Base-by-base conservation (phyloP, 1,140 invertebrate genomes). In the Octopus bimaculoides region DNA sequence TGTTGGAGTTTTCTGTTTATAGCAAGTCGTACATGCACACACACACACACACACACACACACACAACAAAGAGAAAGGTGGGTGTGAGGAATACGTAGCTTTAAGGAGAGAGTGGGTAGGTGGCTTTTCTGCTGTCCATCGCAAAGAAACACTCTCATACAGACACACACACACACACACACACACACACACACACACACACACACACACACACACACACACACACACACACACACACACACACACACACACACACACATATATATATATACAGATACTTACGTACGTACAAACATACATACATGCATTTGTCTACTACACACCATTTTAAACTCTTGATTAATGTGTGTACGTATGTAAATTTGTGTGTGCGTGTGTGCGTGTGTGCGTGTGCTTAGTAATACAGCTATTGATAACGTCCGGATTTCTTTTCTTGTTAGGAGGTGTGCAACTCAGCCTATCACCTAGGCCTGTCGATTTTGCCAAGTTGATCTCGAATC, bases 171-270 rank as follows among this genome's bases (percentile, higher is more conserved):
- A n/a, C 73, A 75, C 73, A 75, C 73, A 75, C 73, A 75, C 73
- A 75, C 73, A 75, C 73, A 75, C 73, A 75, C 73, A 75, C 73
- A 75, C 73, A 75, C 73, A 75, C 73, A 75, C 73, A 75, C 73
- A 75, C 73, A 75, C 73, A 75, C 73, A 75, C 73, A 75, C 73
- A 75, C 73, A 75, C 73, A 75, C 20, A 75, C 20, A 75, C 20
- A 75, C 20, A 75, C 20, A 75, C 20, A 20, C 20, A 75, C 20
- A 75, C 20, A 75, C 20, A 75, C 20, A 75, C 20, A 20, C 20
- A 75, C 20, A 75, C 20, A 75, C 20, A 75, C 20, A 75, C 20
- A 20, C 20, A 75, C 20, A 75, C 20, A 20, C 20, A 75, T 17
- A 61, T 61, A 61, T 61, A 61, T 61, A 61, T 61, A 17, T 61